Conservation (phyloP, 2,113 vertebrate genomes). For the Noturus placidus region DNA sequence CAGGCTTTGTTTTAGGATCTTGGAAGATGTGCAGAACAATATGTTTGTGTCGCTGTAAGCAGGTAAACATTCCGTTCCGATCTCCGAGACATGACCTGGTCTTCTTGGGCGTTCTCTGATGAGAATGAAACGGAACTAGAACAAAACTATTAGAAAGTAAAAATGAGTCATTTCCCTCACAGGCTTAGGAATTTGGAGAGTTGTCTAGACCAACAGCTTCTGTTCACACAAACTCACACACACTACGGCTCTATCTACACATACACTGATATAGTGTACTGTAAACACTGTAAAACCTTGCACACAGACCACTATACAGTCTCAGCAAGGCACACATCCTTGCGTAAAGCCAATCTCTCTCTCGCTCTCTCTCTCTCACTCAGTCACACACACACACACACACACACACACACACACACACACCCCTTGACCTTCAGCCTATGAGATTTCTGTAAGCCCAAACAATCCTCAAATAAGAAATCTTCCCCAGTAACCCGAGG, state of each 20-base stretch:
- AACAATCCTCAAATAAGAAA: neutral
- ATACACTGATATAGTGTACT: neutral
- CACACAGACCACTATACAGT: neutral
- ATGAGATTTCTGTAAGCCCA: constrained; percentile 2
- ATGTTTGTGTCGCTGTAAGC: too few relatives aligned
- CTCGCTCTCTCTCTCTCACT: neutral
- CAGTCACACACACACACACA: constrained; percentile 12
- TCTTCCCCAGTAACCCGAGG: neutral
- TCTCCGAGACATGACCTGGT: too few relatives aligned
- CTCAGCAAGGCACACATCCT: neutral
- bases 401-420: constrained; percentile 14
- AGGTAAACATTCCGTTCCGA: too few relatives aligned
- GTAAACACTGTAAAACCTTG: neutral
- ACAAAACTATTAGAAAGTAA: too few relatives aligned
- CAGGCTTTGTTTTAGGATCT: too few relatives aligned
- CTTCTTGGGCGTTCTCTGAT: too few relatives aligned
- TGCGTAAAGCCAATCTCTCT: neutral
- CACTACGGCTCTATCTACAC: neutral
- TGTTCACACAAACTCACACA: constrained; percentile 2
- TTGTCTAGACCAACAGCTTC: constrained; percentile 33
- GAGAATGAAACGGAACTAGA: too few relatives aligned
- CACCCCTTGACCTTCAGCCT: neutral
- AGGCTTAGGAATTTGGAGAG: constrained; percentile 44
- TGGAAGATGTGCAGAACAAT: too few relatives aligned
- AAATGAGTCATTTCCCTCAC: too few relatives aligned